Base-by-base conservation (phyloP, 2,888 invertebrate genomes). In the Pheosia gnoma region DNA sequence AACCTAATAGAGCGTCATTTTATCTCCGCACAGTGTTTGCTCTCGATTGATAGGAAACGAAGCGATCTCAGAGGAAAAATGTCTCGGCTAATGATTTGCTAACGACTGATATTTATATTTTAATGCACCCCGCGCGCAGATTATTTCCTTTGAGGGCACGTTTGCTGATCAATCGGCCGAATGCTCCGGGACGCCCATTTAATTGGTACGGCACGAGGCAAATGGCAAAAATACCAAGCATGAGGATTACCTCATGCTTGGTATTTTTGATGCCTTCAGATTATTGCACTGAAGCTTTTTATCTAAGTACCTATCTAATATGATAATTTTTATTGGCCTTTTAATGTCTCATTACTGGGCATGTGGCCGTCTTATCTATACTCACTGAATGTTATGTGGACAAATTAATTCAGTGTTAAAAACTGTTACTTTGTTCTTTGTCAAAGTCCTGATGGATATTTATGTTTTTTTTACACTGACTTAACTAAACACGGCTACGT, bases 51-150 rank as follows among this genome's bases (percentile, higher is more conserved):
- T 85, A 86, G 84, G 80, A 85, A 86, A 77, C 82, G 81, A 68
- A 82, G 81, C 83, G 83, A 81, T 83, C 75, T 85, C 83, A 77
- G 83, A 84, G 85, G 83, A 86, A 86, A 80, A 89, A 88, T 84
- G 82, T 86, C 79, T 71, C 78, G 85, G 90, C 92, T 94, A 93
- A 93, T 92, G 93, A 93, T 93, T 92, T 93, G 91, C 91, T 92
- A 93, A 94, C 93, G 93, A 92, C 83, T 57, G 83, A 89, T 91
- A 88, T 93, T 92, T 92, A 89, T 91, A 87, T 93, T 91, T 91
- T 90, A 90, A 93, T 90, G 91, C 91, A 88, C 78, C 82, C 78
- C 71, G 75, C 74, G 77, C 79, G 75, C 79, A 92, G 93, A 92
- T 92, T 92, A 92, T 90, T 93, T 92, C 88, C 89, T 93, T 93